Conservation (phyloP, 2,888 invertebrate genomes). For the Oligia latruncula region DNA sequence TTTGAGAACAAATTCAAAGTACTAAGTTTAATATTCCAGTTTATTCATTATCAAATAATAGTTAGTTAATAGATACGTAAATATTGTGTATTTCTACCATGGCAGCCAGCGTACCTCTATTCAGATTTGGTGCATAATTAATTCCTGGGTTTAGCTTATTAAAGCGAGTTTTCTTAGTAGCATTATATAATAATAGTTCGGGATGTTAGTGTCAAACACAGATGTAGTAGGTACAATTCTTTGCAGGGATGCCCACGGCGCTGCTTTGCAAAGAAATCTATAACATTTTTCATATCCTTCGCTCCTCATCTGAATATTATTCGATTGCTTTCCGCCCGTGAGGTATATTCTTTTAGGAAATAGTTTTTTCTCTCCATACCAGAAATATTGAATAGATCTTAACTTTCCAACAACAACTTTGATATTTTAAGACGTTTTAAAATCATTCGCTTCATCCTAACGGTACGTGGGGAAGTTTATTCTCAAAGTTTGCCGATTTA, state of each 20-base stretch:
- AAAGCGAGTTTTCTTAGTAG: not conserved
- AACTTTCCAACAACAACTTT: conserved; percentile 61
- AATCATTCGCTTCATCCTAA: conserved; percentile 60
- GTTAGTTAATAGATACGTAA: not conserved
- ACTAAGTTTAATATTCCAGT: not conserved
- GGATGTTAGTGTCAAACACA: conserved; percentile 49
- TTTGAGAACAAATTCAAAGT: not conserved
- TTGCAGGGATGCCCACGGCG: conserved; percentile 58
- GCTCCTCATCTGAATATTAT: conserved; percentile 79
- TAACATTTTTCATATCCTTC: conserved; percentile 75
- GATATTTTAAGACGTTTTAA: conserved; percentile 63
- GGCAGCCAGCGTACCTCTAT: conserved; percentile 3
- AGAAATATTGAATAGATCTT: conserved; percentile 69
- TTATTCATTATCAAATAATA: conserved; percentile 1
- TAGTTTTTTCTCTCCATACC: conserved; percentile 72
- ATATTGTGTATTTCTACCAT: conserved; percentile 12
- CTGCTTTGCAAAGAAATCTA: conserved; percentile 68
- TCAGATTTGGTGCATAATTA: conserved; percentile 5
- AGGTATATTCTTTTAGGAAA: conserved; percentile 72
- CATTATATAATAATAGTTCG: not conserved
- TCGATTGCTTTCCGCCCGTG: conserved; percentile 74
- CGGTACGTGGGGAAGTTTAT: conserved; percentile 45
- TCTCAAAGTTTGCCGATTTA: conserved; percentile 62
- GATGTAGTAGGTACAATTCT: conserved; percentile 64
- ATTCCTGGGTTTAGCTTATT: conserved; percentile 6